Base-by-base conservation (phyloP, 2,888 invertebrate genomes). In the Brachyopa scutellaris region DNA sequence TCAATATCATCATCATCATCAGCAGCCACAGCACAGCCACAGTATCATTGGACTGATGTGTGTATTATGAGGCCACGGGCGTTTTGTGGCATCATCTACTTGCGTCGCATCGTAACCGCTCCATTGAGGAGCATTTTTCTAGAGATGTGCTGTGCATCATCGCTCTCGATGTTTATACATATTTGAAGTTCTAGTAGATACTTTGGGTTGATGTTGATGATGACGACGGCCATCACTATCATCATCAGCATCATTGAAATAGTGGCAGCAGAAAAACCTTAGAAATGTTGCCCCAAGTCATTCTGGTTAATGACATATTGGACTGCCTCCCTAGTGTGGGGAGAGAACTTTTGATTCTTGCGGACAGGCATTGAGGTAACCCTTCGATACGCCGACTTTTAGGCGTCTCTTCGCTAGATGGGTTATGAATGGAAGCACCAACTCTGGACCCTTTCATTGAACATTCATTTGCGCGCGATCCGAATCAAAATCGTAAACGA, bases 61-160 rank as follows among this genome's bases (percentile, higher is more conserved):
- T 74, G 64, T 69, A 80, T 33, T 70, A 80, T 74, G 62, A 45
- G 40, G 74, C 80, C 36, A 57, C 42, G 59, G 74, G 74, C 69
- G 19, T 17, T 67, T 47, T 79, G 26, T 53, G 51, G 72, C 36
- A 21, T 23, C 72, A 31, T 17, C 23, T 51, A 36, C 11, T n/a
- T n/a, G 11, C n/a, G 4, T 26, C 26, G 17, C 5, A 17, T 21
- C 42, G n/a, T 8, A 23, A 26, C 7, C 33, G 47, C 11, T 61
- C 31, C 11, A 42, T 55, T 38, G 15, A 7, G 40, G 1, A n/a
- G 19, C n/a, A n/a, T 8, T n/a, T n/a, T n/a, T n/a, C n/a, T n/a
- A n/a, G n/a, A n/a, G n/a, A n/a, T n/a, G n/a, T n/a, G n/a, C n/a
- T n/a, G n/a, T n/a, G n/a, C n/a, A n/a, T n/a, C n/a, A n/a, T n/a